Evolutionary conservation across 2,113 vertebrate species (phyloP), one percentile per base, ranked within the genome.

Genomic region (Macquaria australasica): DNA sequence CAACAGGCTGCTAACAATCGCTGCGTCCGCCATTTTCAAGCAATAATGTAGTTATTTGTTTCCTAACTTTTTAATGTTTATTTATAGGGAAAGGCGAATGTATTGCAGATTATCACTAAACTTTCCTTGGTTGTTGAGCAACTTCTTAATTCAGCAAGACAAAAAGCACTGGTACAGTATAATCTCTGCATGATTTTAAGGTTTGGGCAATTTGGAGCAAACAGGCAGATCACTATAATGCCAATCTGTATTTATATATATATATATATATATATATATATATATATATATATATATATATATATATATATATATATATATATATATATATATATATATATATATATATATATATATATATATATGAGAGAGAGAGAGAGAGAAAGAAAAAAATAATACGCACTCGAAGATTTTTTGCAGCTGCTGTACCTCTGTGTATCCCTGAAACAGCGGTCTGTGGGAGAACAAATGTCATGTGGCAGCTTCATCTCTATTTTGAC

Each of bases 321-420:
- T 25, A 68, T 0, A 45, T 48, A 53, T 21, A 16, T 16, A n/a
- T 28, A 66, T 25, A 68, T 0, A 45, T 48, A 53, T 21, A 16
- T 16, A n/a, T 28, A 66, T 25, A 68, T 0, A 45, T 48, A 53
- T 21, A 16, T 16, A n/a, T n/a, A n/a, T n/a, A n/a, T n/a, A n/a
- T n/a, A n/a, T n/a, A n/a, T n/a, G n/a, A n/a, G n/a, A n/a, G n/a
- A n/a, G n/a, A n/a, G n/a, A n/a, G n/a, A n/a, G n/a, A 48, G 15
- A 21, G 16, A 51, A 34, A 23, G 6, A 56, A 16, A 37, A 15
- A 51, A 0, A n/a, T 34, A 34, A 63, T 0, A 94, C 95, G 93
- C 75, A 96, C 96, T 95, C 94, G 86, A 96, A 96, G 72, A 96
- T 96, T 82, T 94, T 95, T 18, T 94, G 92, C 50, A 96, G 94